Evolutionary conservation across 1,140 invertebrate genomes (phyloP), one percentile per base, ranked within the genome.

Genomic region (Pogonognathellus flavescens): DNA sequence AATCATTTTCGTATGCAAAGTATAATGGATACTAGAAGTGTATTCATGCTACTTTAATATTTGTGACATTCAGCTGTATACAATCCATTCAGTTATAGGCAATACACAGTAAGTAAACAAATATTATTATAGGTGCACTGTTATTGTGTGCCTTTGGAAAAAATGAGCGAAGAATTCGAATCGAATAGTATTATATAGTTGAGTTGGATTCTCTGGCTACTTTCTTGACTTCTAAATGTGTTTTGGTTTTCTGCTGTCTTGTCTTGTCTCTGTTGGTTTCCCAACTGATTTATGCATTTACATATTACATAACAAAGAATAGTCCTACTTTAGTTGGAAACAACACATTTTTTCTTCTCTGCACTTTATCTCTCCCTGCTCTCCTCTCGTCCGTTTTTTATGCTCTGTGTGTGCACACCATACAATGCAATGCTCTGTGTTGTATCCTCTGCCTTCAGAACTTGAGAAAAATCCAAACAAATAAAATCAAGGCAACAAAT

Each of bases 281-380:
- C 81, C 81, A 59, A 82, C 81, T 82, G 81, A 82, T 82, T 82
- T 82, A 82, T 82, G 81, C 60, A 82, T 82, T 82, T 82, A 82
- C 81, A 60, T 82, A 82, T 62, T 81, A 31, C 70, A 81, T 81
- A 81, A 18, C 70, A 25, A 57, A n/a, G 31, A 16, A 20, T 53
- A 49, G 31, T 18, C 76, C 13, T 20, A 82, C 80, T 70, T 82
- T 82, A 31, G 81, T 9, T 86, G 82, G 66, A 83, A 86, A 83
- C 81, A 83, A 85, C 84, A 85, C 55, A 80, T 55, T 80, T 81
- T 81, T 81, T 59, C 53, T 41, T 59, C 25, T 76, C 25, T 81
- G 22, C 25, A 9, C 14, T 81, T 55, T 81, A 22, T 53, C 52
- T 81, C 50, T 59, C 76, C 41, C 59, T n/a, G 5, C n/a, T 10